Base-by-base conservation (phyloP, 64 coral and sea anemone genomes). In the Montipora efflorescens region DNA sequence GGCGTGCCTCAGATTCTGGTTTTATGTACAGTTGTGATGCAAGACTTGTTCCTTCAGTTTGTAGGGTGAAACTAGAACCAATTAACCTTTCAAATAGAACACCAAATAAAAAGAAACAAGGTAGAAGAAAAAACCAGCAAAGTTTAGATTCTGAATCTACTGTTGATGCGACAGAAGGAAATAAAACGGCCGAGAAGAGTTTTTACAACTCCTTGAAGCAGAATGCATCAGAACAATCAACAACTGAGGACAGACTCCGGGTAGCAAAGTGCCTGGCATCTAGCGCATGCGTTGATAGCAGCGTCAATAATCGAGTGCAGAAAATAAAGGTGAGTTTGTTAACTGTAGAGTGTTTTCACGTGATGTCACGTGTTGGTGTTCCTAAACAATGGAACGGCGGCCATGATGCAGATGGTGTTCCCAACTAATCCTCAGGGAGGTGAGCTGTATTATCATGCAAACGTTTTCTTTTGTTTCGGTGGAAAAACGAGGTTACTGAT, bases 201-300 rank as follows among this genome's bases (percentile, higher is more conserved):
- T 18, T 14, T 2, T 70, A 18, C 14, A 53, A 18, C 15, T 21
- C 50, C 0, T 79, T 57, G 5, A 91, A 67, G 21, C 67, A 62
- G 64, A 61, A 77, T 59, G 77, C 72, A 36, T 50, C 20, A 57
- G 53, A 57, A 62, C 28, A 36, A 14, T 19, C 21, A 74, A 62
- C 82, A 70, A 25, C 25, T 70, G 75, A 71, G 8, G 95, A 97
- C 87, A 94, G 84, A 92, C 77, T 88, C 47, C 89, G 87, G 71
- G 93, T 92, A 0, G 96, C 89, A n/a, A 94, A 84, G 49, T 93
- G 93, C 1, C 8, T 97, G 90, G 84, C 92, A 48, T 48, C 96
- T 3, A 94, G 96, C 52, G 96, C 96, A 13, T 97, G 96, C 82
- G 85, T 78, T 89, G 96, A 97, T 55, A 61, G 58, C 61, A 80